Percentiles rank a stretch among this genome's conserved stretches.
Conservation (phyloP, 2,113 vertebrate species). For the Ophiodon elongatus region DNA sequence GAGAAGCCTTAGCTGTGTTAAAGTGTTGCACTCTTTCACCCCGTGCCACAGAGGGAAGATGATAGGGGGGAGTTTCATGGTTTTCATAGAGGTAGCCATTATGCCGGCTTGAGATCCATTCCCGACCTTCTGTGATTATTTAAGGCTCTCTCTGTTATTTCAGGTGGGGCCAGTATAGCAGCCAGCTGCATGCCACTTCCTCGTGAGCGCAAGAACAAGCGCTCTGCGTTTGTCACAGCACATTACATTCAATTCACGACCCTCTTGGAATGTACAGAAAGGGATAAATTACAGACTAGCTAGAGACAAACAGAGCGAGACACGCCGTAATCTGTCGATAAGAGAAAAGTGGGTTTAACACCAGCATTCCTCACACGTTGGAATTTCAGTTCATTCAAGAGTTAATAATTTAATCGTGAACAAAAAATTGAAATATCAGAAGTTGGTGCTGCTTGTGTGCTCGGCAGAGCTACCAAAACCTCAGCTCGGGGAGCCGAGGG, state of each 20-base stretch:
- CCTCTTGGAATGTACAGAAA: slow-evolving; percentile 56
- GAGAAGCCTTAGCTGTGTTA: slow-evolving; percentile 17
- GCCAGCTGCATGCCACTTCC: slow-evolving; percentile 66
- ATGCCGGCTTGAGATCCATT: slow-evolving; percentile 46
- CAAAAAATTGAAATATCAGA: slow-evolving; percentile 62
- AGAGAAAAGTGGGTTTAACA: slow-evolving; percentile 27
- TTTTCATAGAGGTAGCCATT: slow-evolving; percentile 72
- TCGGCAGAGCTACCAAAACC: slow-evolving; percentile 86
- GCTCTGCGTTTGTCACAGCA: slow-evolving; percentile 54
- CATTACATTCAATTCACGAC: slow-evolving; percentile 43
- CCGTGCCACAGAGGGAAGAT: slow-evolving; percentile 48
- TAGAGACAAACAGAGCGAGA: slow-evolving; percentile 21
- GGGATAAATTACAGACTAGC: slow-evolving; percentile 32
- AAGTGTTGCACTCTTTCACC: slow-evolving; percentile 33
- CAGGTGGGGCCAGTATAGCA: slow-evolving; percentile 76
- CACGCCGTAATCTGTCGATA: slow-evolving; percentile 4
- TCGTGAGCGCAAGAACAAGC: slow-evolving; percentile 42
- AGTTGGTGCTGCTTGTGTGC: slow-evolving; percentile 28
- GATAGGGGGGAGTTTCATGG: slow-evolving; percentile 43
- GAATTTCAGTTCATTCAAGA: slow-evolving; percentile 15
- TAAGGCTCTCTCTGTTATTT: slow-evolving; percentile 77
- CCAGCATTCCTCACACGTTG: slow-evolving; percentile 41
- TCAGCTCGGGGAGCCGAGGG: slow-evolving; percentile 82
- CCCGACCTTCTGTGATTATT: slow-evolving; percentile 59
- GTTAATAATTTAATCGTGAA: slow-evolving; percentile 39